These are phyloP conservation scores for Epicauta chinensis DNA, from an alignment of 1,140 invertebrate genomes.

Conservation along the genomic window DNA sequence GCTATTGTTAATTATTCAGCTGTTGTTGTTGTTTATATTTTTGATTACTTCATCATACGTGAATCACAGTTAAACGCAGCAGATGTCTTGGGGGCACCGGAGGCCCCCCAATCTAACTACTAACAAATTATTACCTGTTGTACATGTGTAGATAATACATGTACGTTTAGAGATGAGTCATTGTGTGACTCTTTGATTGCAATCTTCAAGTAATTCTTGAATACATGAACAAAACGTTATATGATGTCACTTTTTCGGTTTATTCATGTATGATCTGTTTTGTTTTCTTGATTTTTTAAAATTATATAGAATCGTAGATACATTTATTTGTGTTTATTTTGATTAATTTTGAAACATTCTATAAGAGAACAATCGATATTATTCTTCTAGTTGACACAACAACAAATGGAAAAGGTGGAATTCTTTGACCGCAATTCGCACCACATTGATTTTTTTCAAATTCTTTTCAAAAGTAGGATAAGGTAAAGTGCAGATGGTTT, in stretches of 20 bases:
- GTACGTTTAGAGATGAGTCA: slow-evolving; percentile 4
- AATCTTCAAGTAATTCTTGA: slow-evolving; percentile 11
- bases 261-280: slow-evolving; percentile 18
- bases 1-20: too few species aligned
- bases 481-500: not conserved
- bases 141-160: too few species aligned
- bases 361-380: not conserved
- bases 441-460: not conserved
- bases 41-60: slow-evolving; percentile 10
- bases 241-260: slow-evolving; percentile 9
- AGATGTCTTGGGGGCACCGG: slow-evolving; percentile 11
- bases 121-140: too few species aligned
- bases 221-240: slow-evolving; percentile 8
- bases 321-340: too few species aligned
- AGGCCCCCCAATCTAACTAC: slow-evolving; percentile 3
- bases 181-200: slow-evolving; percentile 13
- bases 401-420: not conserved
- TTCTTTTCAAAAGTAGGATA: not conserved
- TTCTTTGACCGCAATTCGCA: not conserved
- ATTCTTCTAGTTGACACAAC: not conserved
- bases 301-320: too few species aligned
- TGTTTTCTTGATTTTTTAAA: too few species aligned
- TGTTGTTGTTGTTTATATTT: not conserved
- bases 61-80: slow-evolving; percentile 6
- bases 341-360: too few species aligned